phyloP scores from a whole-genome alignment of 2,888 invertebrate species.

The Cerceris ruficornis region DNA sequence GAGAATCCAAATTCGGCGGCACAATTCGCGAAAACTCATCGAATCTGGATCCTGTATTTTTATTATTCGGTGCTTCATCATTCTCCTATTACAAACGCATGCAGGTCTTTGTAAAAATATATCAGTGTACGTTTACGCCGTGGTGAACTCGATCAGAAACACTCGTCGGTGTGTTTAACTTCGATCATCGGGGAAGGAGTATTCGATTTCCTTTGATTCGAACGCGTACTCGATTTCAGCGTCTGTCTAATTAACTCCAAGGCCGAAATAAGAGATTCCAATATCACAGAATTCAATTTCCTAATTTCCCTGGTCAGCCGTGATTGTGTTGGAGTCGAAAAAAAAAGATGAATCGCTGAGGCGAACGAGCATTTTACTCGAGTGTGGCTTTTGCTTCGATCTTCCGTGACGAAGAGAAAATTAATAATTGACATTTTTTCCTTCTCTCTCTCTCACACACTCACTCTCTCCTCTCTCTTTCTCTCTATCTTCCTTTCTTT shows the following conservation, averaged over 20 bases:
- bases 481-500: constrained; percentile 2
- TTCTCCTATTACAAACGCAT: constrained; percentile 38
- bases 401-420: constrained; percentile 22
- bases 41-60: constrained; percentile 16
- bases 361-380: constrained; percentile 34
- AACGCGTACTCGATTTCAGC: constrained; percentile 38
- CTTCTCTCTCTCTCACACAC: no score
- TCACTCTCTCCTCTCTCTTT: no score
- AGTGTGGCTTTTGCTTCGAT: constrained; percentile 10
- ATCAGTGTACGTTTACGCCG: constrained; percentile 37
- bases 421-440: constrained; percentile 59
- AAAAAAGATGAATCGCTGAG: constrained; percentile 43
- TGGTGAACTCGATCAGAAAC: constrained; percentile 13
- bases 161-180: constrained; percentile 25
- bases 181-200: constrained; percentile 43
- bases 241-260: constrained; percentile 6
- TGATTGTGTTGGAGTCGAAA: constrained; percentile 21
- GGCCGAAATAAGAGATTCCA: constrained; percentile 68
- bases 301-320: constrained; percentile 32
- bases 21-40: constrained; percentile 4
- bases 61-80: constrained; percentile 10
- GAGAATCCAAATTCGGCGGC: constrained; percentile 25
- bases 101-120: constrained; percentile 59
- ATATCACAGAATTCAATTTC: constrained; percentile 73
- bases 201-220: constrained; percentile 15